Conservation (phyloP, 64 coral and sea anemone species). For the Porites australiensis region DNA sequence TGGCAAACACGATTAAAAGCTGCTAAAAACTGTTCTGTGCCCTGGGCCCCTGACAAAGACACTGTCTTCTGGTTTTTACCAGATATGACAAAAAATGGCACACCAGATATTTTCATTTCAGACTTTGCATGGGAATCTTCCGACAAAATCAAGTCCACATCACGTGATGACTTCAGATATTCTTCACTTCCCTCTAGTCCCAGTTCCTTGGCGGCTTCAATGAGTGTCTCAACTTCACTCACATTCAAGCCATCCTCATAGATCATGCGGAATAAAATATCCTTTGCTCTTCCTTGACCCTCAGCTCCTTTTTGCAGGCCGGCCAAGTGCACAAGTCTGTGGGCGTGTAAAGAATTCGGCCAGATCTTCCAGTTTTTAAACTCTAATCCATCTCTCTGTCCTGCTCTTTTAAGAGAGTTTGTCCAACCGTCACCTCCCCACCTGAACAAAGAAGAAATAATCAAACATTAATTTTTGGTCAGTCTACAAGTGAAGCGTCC, state of each 20-base stretch:
- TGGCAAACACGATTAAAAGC: constrained; percentile 38
- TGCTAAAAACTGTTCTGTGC: constrained; percentile 63
- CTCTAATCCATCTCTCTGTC: constrained; percentile 71
- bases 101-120: constrained; percentile 83
- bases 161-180: constrained; percentile 77
- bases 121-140: constrained; percentile 84
- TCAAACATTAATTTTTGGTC: background rate
- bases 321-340: constrained; percentile 81
- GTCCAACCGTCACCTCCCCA: constrained; percentile 94
- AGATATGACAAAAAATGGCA: constrained; percentile 81
- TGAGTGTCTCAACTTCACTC: constrained; percentile 68
- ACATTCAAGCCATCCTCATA: constrained; percentile 94
- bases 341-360: constrained; percentile 85
- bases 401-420: constrained; percentile 64
- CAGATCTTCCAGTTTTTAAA: constrained; percentile 91
- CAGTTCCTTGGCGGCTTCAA: constrained; percentile 77
- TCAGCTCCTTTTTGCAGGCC: constrained; percentile 64
- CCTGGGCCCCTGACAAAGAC: constrained; percentile 80
- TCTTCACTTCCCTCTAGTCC: constrained; percentile 54
- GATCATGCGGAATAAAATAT: constrained; percentile 86
- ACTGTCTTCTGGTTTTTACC: constrained; percentile 46
- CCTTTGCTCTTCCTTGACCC: constrained; percentile 79
- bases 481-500: no score
- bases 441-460: background rate
- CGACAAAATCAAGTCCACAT: constrained; percentile 71